Conservation (phyloP, 2,888 invertebrate species). For the Pyralis farinalis region DNA sequence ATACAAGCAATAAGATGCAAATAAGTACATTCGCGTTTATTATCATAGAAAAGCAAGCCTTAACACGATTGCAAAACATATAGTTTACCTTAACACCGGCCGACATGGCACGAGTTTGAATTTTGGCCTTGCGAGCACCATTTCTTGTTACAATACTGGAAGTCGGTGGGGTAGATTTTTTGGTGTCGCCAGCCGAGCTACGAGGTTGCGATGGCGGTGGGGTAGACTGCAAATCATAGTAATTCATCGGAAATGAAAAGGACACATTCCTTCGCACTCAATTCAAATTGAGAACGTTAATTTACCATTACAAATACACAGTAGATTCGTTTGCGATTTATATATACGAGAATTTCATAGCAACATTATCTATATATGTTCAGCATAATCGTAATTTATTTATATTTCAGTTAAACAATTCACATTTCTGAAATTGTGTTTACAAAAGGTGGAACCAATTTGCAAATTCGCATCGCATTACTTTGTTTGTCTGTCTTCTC, state of each 20-base stretch:
- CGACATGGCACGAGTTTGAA: conserved; percentile 83
- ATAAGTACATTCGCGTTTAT: neutral
- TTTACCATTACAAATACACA: neutral
- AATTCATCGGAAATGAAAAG: neutral
- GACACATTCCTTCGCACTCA: no score
- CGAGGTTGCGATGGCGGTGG: conserved; percentile 48
- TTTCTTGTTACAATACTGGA: conserved; percentile 80
- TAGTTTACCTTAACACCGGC: conserved; percentile 61
- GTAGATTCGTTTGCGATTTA: neutral
- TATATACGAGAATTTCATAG: neutral
- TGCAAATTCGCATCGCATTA: no score
- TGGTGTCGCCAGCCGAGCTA: conserved; percentile 52
- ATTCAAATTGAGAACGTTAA: neutral
- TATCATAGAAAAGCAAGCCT: neutral
- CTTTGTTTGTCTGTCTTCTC: no score
- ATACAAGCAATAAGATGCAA: neutral
- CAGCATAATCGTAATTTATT: neutral
- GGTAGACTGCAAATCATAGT: conserved; percentile 44
- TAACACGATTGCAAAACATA: conserved; percentile 7
- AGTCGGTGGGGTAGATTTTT: conserved; percentile 55
- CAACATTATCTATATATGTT: neutral
- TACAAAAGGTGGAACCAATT: no score
- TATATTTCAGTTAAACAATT: no score
- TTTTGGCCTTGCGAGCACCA: conserved; percentile 83
- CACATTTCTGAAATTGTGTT: no score